A percentile compares a stretch with the other conserved stretches of the same genome.
These are phyloP conservation scores for Syrphus vitripennis DNA, from an alignment of 2,888 invertebrate genomes.

Conservation along the genomic window DNA sequence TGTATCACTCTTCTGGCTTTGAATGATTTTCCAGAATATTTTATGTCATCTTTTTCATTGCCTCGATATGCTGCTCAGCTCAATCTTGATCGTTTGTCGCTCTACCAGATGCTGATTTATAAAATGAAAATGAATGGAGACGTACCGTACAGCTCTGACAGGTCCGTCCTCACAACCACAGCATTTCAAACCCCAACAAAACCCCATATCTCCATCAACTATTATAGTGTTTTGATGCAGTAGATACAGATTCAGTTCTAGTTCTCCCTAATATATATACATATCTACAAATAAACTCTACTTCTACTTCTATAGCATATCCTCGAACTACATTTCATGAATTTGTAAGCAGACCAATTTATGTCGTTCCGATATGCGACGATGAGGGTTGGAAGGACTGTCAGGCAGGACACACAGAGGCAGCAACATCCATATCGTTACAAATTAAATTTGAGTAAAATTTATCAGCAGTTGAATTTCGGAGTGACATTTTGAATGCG, in stretches of 20 bases:
- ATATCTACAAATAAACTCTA: background rate
- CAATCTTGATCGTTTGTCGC: slow-evolving; percentile 68
- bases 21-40: slow-evolving; percentile 52
- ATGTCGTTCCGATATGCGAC: slow-evolving; percentile 60
- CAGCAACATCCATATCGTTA: slow-evolving; percentile 11
- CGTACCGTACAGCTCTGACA: slow-evolving; percentile 49
- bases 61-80: slow-evolving; percentile 32
- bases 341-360: slow-evolving; percentile 64
- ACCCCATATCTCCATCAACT: background rate
- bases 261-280: background rate
- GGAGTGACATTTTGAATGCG: slow-evolving; percentile 60
- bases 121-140: slow-evolving; percentile 46
- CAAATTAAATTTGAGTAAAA: slow-evolving; percentile 66
- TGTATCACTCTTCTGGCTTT: slow-evolving; percentile 40
- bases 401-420: background rate
- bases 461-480: slow-evolving; percentile 62
- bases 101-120: slow-evolving; percentile 65
- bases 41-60: slow-evolving; percentile 55
- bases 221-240: background rate
- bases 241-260: slow-evolving; percentile 27
- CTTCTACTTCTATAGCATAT: background rate
- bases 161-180: background rate
- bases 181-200: background rate
- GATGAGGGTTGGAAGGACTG: slow-evolving; percentile 52
- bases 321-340: slow-evolving; percentile 60